Percentiles rank a stretch among this genome's conserved stretches.
phyloP scores from a whole-genome alignment of 2,113 vertebrate species.

The Oncorhynchus clarkii region DNA sequence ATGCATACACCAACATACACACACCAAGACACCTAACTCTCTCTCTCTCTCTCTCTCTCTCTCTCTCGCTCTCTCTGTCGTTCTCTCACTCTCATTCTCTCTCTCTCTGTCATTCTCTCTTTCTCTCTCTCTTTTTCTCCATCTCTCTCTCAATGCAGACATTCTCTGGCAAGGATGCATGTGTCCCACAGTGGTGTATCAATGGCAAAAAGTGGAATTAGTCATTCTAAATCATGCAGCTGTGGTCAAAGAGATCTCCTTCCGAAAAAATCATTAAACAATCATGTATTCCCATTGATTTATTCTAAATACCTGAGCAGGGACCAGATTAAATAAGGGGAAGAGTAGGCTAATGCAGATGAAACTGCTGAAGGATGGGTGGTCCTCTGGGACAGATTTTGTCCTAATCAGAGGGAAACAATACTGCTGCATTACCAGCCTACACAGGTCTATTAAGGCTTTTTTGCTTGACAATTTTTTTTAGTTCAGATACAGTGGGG shows the following conservation, averaged over 20 bases:
- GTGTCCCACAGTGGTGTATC: slow-evolving; percentile 72
- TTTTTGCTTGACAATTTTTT: slow-evolving; percentile 96
- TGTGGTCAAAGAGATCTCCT: slow-evolving; percentile 92
- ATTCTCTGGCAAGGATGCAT: slow-evolving; percentile 75
- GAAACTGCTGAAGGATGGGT: slow-evolving; percentile 93
- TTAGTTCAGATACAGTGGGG: slow-evolving; percentile 93
- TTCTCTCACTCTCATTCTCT: too few species aligned
- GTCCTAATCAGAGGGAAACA: slow-evolving; percentile 98
- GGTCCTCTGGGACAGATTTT: slow-evolving; percentile 85
- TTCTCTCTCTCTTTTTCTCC: not conserved
- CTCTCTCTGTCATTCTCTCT: too few species aligned
- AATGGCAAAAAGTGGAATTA: slow-evolving; percentile 97
- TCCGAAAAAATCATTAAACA: slow-evolving; percentile 99
- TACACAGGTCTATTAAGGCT: slow-evolving; percentile 98
- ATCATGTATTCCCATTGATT: slow-evolving; percentile 99
- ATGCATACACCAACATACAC: not conserved
- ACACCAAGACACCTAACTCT: too few species aligned
- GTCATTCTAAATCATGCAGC: slow-evolving; percentile 98
- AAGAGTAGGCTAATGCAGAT: slow-evolving; percentile 98
- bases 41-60: not conserved
- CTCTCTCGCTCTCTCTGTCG: too few species aligned
- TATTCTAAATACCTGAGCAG: slow-evolving; percentile 99
- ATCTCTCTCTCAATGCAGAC: slow-evolving; percentile 1
- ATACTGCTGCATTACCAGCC: slow-evolving; percentile 94
- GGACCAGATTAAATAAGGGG: slow-evolving; percentile 96